A percentile compares a stretch with the other conserved stretches of the same genome.
Conservation (phyloP, 2,113 vertebrate species). For the Tonatia bakeri region DNA sequence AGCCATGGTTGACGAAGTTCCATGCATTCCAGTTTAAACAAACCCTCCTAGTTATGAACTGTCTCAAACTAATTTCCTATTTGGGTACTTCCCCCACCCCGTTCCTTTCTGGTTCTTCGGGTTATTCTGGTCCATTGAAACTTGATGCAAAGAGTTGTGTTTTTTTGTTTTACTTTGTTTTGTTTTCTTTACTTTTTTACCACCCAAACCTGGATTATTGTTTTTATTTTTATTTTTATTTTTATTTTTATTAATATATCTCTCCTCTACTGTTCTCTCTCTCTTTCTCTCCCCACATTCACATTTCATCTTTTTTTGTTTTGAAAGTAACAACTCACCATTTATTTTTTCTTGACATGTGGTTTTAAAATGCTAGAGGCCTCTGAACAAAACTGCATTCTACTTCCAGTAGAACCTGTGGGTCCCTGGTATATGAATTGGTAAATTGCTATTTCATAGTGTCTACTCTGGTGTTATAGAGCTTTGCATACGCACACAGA, state of each 20-base stretch:
- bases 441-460: neutral
- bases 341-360: neutral
- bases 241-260: neutral
- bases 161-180: neutral
- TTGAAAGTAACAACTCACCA: neutral
- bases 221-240: neutral
- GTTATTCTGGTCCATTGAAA: neutral
- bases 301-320: neutral
- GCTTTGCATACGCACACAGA: neutral
- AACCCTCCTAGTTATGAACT: neutral
- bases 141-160: neutral
- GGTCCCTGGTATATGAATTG: neutral
- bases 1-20: neutral
- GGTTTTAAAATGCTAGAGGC: neutral
- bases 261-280: neutral
- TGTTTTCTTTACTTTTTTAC: neutral
- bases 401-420: neutral
- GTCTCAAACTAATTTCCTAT: neutral
- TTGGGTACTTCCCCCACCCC: neutral
- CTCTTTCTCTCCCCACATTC: neutral
- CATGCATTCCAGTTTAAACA: neutral
- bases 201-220: neutral
- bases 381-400: neutral
- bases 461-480: neutral
- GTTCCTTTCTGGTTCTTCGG: neutral